phyloP scores from a whole-genome alignment of 2,888 invertebrate genomes.

The Scaptomyza tumidula region DNA sequence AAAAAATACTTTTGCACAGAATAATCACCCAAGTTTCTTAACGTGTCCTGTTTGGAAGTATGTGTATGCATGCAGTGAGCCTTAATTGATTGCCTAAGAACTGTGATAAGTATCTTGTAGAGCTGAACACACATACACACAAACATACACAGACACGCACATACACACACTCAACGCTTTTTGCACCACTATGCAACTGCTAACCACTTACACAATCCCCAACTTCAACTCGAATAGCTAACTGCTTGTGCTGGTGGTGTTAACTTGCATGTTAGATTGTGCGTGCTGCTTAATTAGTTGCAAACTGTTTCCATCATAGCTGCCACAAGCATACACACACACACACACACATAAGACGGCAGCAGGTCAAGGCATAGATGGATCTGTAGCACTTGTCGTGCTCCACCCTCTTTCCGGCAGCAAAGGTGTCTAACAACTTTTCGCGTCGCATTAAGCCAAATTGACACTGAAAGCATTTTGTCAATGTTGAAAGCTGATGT shows the following conservation, averaged over 20 bases:
- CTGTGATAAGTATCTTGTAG: slow-evolving; percentile 36
- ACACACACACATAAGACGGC: slow-evolving; percentile 1
- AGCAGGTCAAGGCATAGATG: slow-evolving; percentile 46
- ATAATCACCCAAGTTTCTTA: slow-evolving; percentile 28
- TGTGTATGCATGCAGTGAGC: slow-evolving; percentile 1
- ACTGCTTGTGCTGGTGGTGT: slow-evolving; percentile 52
- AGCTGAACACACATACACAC: not conserved
- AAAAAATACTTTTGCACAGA: slow-evolving; percentile 9
- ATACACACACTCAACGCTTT: not conserved
- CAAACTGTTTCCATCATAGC: slow-evolving; percentile 76
- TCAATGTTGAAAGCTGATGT: slow-evolving; percentile 36
- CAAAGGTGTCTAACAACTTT: slow-evolving; percentile 46
- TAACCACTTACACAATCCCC: slow-evolving; percentile 4
- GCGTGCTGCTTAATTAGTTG: slow-evolving; percentile 79
- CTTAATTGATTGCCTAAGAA: slow-evolving; percentile 52
- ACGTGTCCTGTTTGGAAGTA: slow-evolving; percentile 2
- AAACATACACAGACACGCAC: not conserved
- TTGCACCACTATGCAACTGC: slow-evolving; percentile 46
- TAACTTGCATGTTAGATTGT: slow-evolving; percentile 80
- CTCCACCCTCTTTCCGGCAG: not conserved
- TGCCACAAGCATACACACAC: slow-evolving; percentile 14
- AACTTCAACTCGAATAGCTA: slow-evolving; percentile 4
- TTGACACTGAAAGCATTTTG: slow-evolving; percentile 70
- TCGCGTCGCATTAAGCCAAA: slow-evolving; percentile 59
- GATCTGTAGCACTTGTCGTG: slow-evolving; percentile 11